These are phyloP conservation scores for Menidia menidia DNA, from an alignment of 2,797 vertebrate species.

Conservation along the genomic window DNA sequence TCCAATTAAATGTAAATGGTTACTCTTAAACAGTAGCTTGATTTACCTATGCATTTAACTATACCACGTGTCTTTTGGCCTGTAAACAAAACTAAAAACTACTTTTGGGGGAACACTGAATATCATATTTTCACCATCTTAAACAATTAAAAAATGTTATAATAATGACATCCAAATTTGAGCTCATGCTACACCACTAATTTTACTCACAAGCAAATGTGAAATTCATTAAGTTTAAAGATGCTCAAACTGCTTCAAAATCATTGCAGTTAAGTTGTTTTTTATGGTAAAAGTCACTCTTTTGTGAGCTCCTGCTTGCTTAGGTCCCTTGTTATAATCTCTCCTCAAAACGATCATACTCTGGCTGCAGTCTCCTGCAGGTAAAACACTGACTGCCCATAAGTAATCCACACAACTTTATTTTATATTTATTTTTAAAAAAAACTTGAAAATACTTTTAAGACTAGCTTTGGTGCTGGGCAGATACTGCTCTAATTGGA, in stretches of 20 bases:
- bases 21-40: too few species aligned
- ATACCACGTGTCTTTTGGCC: not conserved
- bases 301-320: too few species aligned
- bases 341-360: not conserved
- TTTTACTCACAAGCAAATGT: too few species aligned
- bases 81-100: not conserved
- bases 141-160: not conserved
- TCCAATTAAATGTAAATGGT: too few species aligned
- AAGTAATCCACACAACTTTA: not conserved
- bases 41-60: too few species aligned
- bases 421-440: not conserved
- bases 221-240: too few species aligned
- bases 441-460: not conserved
- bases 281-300: too few species aligned
- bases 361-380: not conserved
- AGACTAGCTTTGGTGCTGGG: not conserved
- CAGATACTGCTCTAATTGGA: not conserved
- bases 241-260: too few species aligned
- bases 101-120: not conserved
- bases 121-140: not conserved
- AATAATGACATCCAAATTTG: too few species aligned
- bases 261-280: too few species aligned
- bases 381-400: not conserved
- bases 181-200: too few species aligned
- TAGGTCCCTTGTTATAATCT: too few species aligned